phyloP scores from a whole-genome alignment of 2,888 invertebrate species.

The Myopa tessellatipennis region DNA sequence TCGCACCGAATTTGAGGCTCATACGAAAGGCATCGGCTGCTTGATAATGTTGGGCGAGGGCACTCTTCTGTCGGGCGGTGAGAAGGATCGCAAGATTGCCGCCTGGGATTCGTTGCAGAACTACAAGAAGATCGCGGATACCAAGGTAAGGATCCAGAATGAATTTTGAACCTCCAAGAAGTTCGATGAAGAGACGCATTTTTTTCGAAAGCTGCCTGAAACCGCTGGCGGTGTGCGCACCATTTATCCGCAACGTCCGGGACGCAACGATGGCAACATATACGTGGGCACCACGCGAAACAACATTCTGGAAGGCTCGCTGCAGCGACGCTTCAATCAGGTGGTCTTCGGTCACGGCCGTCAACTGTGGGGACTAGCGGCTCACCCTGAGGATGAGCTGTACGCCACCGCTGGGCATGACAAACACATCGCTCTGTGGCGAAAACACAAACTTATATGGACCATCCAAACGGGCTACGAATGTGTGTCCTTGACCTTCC shows the following conservation, averaged over 20 bases:
- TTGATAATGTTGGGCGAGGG: conserved; percentile 91
- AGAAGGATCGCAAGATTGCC: conserved; percentile 88
- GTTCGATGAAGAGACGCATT: background rate
- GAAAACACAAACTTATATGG: conserved; percentile 88
- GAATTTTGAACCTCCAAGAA: background rate
- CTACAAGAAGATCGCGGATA: conserved; percentile 89
- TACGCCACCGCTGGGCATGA: conserved; percentile 94
- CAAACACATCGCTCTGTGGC: conserved; percentile 90
- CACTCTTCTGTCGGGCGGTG: conserved; percentile 89
- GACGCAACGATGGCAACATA: conserved; percentile 88
- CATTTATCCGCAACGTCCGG: conserved; percentile 88
- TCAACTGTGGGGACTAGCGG: conserved; percentile 87
- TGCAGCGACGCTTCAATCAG: conserved; percentile 88
- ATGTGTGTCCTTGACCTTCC: conserved; percentile 87
- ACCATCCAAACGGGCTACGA: conserved; percentile 89
- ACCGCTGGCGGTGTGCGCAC: conserved; percentile 89
- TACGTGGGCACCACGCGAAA: conserved; percentile 92
- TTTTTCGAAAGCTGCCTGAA: conserved; percentile 78
- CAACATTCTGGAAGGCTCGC: conserved; percentile 89
- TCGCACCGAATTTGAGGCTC: conserved; percentile 88
- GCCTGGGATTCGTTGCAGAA: conserved; percentile 93
- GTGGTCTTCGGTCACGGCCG: conserved; percentile 90
- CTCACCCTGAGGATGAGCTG: conserved; percentile 90
- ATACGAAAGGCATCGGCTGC: conserved; percentile 88
- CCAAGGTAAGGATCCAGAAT: conserved; percentile 74